Evolutionary conservation across 2,113 vertebrate genomes (phyloP).

Genomic region (Strix aluco): DNA sequence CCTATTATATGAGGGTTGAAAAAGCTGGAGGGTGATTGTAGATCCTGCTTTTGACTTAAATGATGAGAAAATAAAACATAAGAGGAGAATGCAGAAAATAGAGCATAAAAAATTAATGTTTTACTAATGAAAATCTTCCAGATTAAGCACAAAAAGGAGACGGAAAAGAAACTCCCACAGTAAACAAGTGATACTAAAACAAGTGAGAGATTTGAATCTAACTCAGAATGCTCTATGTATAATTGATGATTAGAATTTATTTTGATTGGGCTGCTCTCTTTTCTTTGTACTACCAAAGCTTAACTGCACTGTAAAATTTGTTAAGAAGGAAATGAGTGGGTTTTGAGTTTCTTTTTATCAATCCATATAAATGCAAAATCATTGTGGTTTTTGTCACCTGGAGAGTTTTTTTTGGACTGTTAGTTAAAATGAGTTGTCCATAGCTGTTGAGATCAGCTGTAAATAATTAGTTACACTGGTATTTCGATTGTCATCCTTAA

Average conservation of each 20-base stretch:
- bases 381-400: neutral
- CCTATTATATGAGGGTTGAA: slow-evolving; percentile 61
- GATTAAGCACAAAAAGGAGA: slow-evolving; percentile 34
- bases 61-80: slow-evolving; percentile 47
- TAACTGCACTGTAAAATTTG: neutral
- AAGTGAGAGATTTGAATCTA: slow-evolving; percentile 19
- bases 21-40: slow-evolving; percentile 54
- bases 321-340: neutral
- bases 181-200: slow-evolving; percentile 45
- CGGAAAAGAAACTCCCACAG: slow-evolving; percentile 14
- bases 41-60: slow-evolving; percentile 53
- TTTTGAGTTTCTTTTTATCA: neutral
- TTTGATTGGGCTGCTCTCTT: slow-evolving; percentile 23
- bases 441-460: neutral
- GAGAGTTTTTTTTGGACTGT: neutral
- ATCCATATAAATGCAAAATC: neutral
- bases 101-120: slow-evolving; percentile 65
- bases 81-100: slow-evolving; percentile 66
- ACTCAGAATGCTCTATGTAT: neutral
- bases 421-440: neutral
- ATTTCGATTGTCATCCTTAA: neutral
- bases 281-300: neutral
- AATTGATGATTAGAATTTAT: slow-evolving; percentile 55
- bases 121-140: slow-evolving; percentile 63
- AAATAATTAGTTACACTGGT: neutral